These are phyloP conservation scores for Chrysina gloriosa DNA, from an alignment of 2,888 invertebrate species.

Conservation along the genomic window DNA sequence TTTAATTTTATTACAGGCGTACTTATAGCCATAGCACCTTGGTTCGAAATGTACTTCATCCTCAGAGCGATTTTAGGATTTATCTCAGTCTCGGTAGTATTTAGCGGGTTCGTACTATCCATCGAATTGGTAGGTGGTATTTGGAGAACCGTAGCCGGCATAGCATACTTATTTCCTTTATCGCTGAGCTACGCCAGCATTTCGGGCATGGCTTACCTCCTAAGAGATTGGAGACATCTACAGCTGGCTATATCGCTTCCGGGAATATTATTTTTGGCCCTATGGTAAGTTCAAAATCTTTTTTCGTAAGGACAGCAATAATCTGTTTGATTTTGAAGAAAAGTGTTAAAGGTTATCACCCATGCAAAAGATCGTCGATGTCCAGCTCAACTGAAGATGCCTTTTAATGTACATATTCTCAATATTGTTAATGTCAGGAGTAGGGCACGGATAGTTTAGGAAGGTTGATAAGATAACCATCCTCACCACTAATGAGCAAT, in stretches of 20 bases:
- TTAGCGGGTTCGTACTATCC: constrained; percentile 82
- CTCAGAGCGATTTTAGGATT: constrained; percentile 79
- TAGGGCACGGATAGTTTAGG: no score
- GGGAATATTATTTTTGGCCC: constrained; percentile 73
- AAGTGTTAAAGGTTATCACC: no score
- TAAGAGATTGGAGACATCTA: constrained; percentile 79
- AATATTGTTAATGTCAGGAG: no score
- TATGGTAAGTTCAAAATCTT: constrained; percentile 70
- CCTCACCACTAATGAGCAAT: no score
- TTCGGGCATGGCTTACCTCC: constrained; percentile 75
- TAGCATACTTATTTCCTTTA: constrained; percentile 83
- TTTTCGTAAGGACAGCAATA: background rate
- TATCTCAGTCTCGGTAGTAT: constrained; percentile 84
- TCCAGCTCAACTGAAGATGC: no score
- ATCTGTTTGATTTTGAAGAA: background rate
- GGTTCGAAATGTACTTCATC: constrained; percentile 77
- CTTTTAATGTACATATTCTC: no score
- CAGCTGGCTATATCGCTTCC: constrained; percentile 81
- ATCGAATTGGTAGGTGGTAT: constrained; percentile 83
- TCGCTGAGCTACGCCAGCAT: constrained; percentile 81
- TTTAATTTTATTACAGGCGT: constrained; percentile 57
- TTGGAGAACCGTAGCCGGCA: constrained; percentile 84
- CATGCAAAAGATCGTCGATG: no score
- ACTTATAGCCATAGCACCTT: constrained; percentile 76
- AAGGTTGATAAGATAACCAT: no score